Base-by-base conservation (phyloP, 2,888 invertebrate genomes). In the Chrysolina oricalcia region DNA sequence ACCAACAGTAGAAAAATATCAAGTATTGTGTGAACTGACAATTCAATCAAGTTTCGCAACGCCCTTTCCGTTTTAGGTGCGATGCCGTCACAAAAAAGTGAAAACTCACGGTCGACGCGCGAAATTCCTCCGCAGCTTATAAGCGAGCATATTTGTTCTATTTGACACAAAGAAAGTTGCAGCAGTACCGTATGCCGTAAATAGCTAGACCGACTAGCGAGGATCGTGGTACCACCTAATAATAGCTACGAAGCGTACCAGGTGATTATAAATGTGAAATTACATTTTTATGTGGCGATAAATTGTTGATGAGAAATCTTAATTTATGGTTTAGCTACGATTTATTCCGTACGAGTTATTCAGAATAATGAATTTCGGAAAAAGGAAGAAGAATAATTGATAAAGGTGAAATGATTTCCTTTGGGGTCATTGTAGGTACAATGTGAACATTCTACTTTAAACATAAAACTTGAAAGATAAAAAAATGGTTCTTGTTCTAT, bases 71-170 rank as follows among this genome's bases (percentile, higher is more conserved):
- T 50, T 67, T 27, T 50, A 15, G 43, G 48, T 27, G 41, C 27
- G 67, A 48, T 67, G 67, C 15, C 50, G 67, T 67, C 67, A 67
- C 27, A 35, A 50, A 35, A 50, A 67, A 67, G 67, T 67, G 67
- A 67, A 67, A 66, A 66, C 66, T 46, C 19, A 19, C 64, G 43
- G 59, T 59, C 59, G 35, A n/a, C n/a, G 59, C 5, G 15, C n/a
- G 23, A 27, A 23, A 59, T 59, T 59, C 59, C 27, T 59, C 15
- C 35, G 10, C 35, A 59, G 59, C 59, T 27, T 27, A 15, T 27
- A 15, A 13, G 2, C 4, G 10, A 27, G 19, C 59, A n/a, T 59
- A 35, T 59, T 59, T 59, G 59, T 59, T 59, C 8, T 59, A 59
- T 59, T 59, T 35, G 59, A 59, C 59, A 35, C 27, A n/a, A 59